Percentiles rank a stretch among this genome's conserved stretches.
Evolutionary conservation across 2,888 invertebrate species (phyloP).

Genomic region (Dendrolimus pini): DNA sequence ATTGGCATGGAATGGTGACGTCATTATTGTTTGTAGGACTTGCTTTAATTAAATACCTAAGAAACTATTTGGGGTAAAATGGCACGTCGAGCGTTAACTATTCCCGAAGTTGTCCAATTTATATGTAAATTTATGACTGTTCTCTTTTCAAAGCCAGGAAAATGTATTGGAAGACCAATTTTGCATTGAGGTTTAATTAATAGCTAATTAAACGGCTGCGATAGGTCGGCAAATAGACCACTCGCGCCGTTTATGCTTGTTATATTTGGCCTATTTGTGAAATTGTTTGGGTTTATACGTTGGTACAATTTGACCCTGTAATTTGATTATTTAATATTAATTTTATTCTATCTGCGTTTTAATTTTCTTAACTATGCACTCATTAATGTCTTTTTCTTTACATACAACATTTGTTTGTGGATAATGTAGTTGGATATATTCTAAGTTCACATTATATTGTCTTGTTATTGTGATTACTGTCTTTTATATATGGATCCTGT

Average conservation of each 20-base stretch:
- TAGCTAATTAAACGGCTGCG: conserved; percentile 7
- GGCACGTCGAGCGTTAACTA: conserved; percentile 33
- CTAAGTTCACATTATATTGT: no score
- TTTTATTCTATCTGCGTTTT: neutral
- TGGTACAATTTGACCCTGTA: neutral
- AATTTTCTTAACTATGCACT: neutral
- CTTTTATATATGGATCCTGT: no score
- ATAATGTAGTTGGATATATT: no score
- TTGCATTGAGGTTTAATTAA: conserved; percentile 11
- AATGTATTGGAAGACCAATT: conserved; percentile 16
- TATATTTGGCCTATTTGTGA: neutral
- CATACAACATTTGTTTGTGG: no score
- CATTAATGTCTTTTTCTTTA: no score
- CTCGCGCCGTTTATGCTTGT: neutral
- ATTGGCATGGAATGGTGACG: conserved; percentile 15
- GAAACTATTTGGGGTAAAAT: conserved; percentile 41
- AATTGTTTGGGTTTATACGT: neutral
- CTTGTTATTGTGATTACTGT: no score
- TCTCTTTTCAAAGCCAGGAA: conserved; percentile 27
- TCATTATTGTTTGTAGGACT: conserved; percentile 25
- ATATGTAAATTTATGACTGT: conserved; percentile 42
- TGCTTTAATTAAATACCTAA: conserved; percentile 38
- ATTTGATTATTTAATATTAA: neutral
- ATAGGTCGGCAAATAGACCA: neutral
- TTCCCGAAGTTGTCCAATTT: conserved; percentile 37